These are phyloP conservation scores for Prunella strophiata DNA, from an alignment of 2,797 vertebrate genomes.

Conservation along the genomic window DNA sequence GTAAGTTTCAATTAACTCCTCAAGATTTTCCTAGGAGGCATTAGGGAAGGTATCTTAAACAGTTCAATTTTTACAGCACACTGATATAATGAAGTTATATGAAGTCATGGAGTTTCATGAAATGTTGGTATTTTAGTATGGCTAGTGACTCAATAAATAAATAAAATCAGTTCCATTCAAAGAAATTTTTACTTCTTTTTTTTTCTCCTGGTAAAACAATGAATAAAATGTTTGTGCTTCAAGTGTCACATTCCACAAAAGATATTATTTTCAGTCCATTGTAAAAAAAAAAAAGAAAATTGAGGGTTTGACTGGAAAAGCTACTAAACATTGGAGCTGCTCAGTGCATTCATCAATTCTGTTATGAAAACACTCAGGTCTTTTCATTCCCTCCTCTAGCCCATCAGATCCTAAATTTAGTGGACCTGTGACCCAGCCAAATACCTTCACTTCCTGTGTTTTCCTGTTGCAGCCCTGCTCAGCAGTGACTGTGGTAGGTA, in stretches of 20 bases:
- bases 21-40: background rate
- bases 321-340: background rate
- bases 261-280: background rate
- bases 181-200: background rate
- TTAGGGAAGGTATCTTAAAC: background rate
- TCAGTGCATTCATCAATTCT: background rate
- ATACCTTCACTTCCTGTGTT: background rate
- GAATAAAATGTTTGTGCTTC: background rate
- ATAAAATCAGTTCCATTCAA: background rate
- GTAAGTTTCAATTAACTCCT: background rate
- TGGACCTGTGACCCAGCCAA: background rate
- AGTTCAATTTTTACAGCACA: background rate
- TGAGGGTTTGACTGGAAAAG: background rate
- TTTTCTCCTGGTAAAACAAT: background rate
- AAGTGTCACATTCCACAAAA: background rate
- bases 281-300: background rate
- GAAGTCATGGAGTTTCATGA: background rate
- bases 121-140: background rate
- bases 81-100: background rate
- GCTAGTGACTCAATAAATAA: background rate
- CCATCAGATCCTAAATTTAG: background rate
- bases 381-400: background rate
- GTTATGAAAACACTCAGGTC: background rate
- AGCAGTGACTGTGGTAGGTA: background rate
- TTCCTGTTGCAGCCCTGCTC: background rate